Percentiles rank a stretch among this genome's conserved stretches.
phyloP scores from a whole-genome alignment of 1,140 invertebrate species.

The Sitodiplosis mosellana region DNA sequence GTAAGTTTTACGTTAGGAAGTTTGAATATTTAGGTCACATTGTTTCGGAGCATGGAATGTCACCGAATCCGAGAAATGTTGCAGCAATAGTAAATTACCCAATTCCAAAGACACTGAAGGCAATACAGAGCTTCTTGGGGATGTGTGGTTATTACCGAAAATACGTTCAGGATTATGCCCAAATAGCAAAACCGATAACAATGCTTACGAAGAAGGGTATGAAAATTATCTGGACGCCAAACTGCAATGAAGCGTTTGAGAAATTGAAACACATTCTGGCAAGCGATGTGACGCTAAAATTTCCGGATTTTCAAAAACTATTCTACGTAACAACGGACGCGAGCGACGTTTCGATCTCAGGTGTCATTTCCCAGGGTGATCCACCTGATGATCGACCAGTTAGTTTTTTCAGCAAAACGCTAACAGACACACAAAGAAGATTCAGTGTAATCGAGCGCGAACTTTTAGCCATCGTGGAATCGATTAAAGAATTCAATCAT shows the following conservation, averaged over 20 bases:
- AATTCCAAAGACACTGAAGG: slow-evolving; percentile 16
- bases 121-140: slow-evolving; percentile 25
- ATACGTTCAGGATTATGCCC: slow-evolving; percentile 14
- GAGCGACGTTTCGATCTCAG: slow-evolving; percentile 14
- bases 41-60: slow-evolving; percentile 22
- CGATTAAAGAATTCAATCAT: slow-evolving; percentile 23
- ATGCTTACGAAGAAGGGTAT: too few species aligned
- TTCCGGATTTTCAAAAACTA: slow-evolving; percentile 15
- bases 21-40: slow-evolving; percentile 27
- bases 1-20: slow-evolving; percentile 25
- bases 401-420: slow-evolving; percentile 10
- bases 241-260: too few species aligned
- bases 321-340: slow-evolving; percentile 19
- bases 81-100: slow-evolving; percentile 19
- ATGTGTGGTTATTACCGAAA: slow-evolving; percentile 18
- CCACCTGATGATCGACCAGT: slow-evolving; percentile 12
- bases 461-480: slow-evolving; percentile 19
- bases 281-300: slow-evolving; percentile 14
- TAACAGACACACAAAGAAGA: slow-evolving; percentile 10
- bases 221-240: too few species aligned
- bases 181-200: slow-evolving; percentile 17
- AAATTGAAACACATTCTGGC: too few species aligned
- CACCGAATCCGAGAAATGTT: slow-evolving; percentile 23
- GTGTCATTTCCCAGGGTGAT: slow-evolving; percentile 11
- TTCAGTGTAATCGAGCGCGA: slow-evolving; percentile 16